A percentile compares a stretch with the other conserved stretches of the same genome.
Evolutionary conservation across 2,797 vertebrate genomes (phyloP).

Genomic region (Gorsachius magnificus): DNA sequence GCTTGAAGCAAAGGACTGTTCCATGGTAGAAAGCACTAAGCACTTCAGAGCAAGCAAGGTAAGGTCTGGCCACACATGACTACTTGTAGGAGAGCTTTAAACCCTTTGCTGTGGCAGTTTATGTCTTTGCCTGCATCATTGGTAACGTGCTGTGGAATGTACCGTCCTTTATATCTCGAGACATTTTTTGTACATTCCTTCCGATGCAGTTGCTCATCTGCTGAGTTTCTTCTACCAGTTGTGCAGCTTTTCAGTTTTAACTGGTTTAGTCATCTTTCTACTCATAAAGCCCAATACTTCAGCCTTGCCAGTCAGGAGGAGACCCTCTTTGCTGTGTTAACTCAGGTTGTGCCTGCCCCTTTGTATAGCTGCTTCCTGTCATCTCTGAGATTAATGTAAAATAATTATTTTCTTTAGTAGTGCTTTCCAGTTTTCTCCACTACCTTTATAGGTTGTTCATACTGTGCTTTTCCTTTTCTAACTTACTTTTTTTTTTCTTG

Average conservation of each 20-base stretch:
- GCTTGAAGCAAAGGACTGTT: background rate
- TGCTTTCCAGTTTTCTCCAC: background rate
- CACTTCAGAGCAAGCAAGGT: background rate
- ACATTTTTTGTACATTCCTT: background rate
- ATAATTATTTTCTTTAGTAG: background rate
- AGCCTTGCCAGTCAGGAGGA: background rate
- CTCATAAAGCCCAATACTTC: background rate
- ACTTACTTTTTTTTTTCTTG: conserved; percentile 1
- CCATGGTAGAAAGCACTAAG: fast-evolving
- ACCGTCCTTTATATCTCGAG: background rate
- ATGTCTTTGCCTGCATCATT: fast-evolving
- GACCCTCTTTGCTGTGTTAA: background rate
- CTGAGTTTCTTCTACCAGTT: background rate
- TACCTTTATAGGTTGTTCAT: background rate
- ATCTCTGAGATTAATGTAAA: background rate
- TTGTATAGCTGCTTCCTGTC: background rate
- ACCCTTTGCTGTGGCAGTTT: background rate
- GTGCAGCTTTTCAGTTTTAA: background rate
- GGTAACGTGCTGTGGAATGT: background rate
- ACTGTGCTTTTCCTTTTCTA: conserved; percentile 25
- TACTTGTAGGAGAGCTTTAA: background rate
- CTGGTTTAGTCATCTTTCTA: background rate
- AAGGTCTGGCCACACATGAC: background rate
- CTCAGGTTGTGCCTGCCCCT: background rate
- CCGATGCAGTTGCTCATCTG: background rate